Conservation (phyloP, 2,888 invertebrate species). For the Noctuana brunneofusca region DNA sequence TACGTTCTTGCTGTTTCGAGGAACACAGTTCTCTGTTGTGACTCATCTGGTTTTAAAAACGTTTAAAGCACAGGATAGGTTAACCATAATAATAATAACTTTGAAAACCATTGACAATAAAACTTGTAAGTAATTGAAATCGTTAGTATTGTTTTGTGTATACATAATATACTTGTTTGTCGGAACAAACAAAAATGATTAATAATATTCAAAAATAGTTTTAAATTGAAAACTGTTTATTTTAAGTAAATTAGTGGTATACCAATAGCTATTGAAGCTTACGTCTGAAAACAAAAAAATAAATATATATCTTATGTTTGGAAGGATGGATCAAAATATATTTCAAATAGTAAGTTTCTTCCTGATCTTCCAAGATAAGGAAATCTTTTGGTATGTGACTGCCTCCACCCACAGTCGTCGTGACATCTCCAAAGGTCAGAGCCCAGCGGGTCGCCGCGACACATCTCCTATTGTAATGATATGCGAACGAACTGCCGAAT, state of each 20-base stretch:
- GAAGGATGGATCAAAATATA: background rate
- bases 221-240: too few relatives aligned
- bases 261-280: too few relatives aligned
- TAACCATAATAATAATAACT: background rate
- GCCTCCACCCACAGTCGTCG: constrained; percentile 31
- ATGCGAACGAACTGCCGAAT: constrained; percentile 52
- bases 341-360: constrained; percentile 3
- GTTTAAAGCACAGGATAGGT: background rate
- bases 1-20: constrained; percentile 52
- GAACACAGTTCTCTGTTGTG: constrained; percentile 56
- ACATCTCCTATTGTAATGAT: constrained; percentile 52
- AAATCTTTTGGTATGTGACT: constrained; percentile 28
- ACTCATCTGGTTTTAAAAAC: constrained; percentile 52
- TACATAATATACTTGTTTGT: too few relatives aligned
- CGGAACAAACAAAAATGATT: too few relatives aligned
- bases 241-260: too few relatives aligned
- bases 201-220: too few relatives aligned
- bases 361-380: constrained; percentile 14
- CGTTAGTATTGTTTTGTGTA: too few relatives aligned
- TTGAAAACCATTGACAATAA: too few relatives aligned
- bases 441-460: constrained; percentile 48
- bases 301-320: background rate
- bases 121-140: too few relatives aligned
- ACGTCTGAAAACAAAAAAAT: too few relatives aligned
- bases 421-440: constrained; percentile 49